phyloP scores from a whole-genome alignment of 2,888 invertebrate species.

The Chrysolina oricalcia region DNA sequence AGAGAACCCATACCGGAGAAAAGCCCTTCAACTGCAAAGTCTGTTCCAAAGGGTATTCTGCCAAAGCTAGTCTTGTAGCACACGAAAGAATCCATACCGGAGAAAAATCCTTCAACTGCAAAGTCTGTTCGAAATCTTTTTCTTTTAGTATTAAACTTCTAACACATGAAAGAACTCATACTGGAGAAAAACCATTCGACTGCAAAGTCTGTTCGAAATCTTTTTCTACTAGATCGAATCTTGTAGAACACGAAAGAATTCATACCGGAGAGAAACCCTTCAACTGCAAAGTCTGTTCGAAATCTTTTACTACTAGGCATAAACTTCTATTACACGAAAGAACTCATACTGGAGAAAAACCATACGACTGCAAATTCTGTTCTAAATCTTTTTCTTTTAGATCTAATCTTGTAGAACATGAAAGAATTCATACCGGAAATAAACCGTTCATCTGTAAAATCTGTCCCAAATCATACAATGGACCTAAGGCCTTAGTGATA shows the following conservation, averaged over 20 bases:
- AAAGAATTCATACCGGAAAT: not conserved
- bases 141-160: too few species aligned
- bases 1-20: too few species aligned
- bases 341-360: not conserved
- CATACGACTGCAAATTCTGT: slow-evolving; percentile 5
- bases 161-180: too few species aligned
- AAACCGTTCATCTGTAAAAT: not conserved
- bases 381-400: not conserved
- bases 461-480: not conserved
- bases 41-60: too few species aligned
- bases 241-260: not conserved
- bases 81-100: too few species aligned
- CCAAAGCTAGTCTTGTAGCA: too few species aligned
- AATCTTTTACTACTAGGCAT: not conserved
- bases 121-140: not conserved
- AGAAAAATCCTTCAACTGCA: too few species aligned
- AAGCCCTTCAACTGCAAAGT: too few species aligned
- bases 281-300: not conserved
- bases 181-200: too few species aligned
- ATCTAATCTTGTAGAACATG: not conserved
- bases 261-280: too few species aligned
- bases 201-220: not conserved
- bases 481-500: not conserved
- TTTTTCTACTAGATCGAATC: not conserved
- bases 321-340: not conserved